A percentile compares a stretch with the other conserved stretches of the same genome.
Conservation (phyloP, 64 coral and sea anemone species). For the Montipora sp. region DNA sequence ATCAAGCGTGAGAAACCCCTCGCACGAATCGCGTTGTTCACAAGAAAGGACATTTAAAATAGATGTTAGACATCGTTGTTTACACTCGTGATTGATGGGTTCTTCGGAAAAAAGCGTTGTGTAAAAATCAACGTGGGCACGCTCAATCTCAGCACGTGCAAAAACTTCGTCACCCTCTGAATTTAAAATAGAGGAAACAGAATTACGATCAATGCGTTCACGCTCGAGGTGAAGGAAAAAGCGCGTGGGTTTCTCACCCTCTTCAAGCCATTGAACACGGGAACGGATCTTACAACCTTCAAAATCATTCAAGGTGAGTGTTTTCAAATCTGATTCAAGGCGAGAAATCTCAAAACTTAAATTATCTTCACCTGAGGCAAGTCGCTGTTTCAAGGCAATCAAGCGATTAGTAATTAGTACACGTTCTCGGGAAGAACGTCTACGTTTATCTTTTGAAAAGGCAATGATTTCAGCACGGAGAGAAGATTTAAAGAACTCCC, state of each 20-base stretch:
- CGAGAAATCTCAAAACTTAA: neutral
- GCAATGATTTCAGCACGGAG: neutral
- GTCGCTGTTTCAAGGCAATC: neutral
- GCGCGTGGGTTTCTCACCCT: conserved; percentile 28
- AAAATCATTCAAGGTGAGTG: neutral
- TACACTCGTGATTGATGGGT: neutral
- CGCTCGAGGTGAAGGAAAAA: conserved; percentile 10
- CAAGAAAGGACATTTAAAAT: neutral
- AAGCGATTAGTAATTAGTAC: neutral
- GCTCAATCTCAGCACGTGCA: neutral
- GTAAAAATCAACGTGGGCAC: neutral
- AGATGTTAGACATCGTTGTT: neutral
- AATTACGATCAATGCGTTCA: neutral
- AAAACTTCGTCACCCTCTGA: neutral
- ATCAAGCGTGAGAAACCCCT: neutral
- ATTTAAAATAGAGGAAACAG: neutral
- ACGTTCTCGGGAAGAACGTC: no score
- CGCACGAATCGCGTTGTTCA: neutral
- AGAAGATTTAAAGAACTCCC: neutral
- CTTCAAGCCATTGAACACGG: conserved; percentile 42
- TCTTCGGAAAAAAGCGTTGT: neutral
- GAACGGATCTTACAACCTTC: neutral
- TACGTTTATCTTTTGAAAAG: neutral
- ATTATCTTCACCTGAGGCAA: neutral
- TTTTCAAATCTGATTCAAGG: neutral